Base-by-base conservation (phyloP, 2,888 invertebrate genomes). In the Meandrusa payeni region DNA sequence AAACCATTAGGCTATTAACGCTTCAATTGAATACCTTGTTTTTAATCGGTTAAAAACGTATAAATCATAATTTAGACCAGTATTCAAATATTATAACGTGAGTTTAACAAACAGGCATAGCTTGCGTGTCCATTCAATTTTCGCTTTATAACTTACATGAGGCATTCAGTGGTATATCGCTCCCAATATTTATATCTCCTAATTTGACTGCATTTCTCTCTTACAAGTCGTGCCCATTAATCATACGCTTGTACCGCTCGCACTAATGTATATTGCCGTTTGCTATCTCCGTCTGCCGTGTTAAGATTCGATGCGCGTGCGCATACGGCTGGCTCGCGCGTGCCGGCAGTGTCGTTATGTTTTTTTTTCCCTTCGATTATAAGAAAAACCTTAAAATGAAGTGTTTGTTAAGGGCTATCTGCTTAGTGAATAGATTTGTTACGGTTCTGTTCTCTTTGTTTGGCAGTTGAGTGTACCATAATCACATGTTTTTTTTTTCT, bases 161-260 rank as follows among this genome's bases (percentile, higher is more conserved):
- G 49, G 56, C 59, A 66, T 63, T 63, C 64, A 45, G 47, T 58
- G 59, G 57, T 57, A 57, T 65, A 69, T 70, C 61, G 61, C 55
- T 59, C 54, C 59, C 64, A 56, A 76, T 79, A 76, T 79, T 80
- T 79, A 79, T 76, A 79, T 78, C 77, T 76, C 64, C 75, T 80
- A 83, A 86, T 83, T 85, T 81, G 77, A 81, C 75, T 79, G 72
- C 75, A 80, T 83, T 80, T 82, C 80, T 79, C 63, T 63, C 61
- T 69, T 74, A 59, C 53, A 51, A 59, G 76, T 67, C 74, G 79
- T 69, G 67, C 58, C 62, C 77, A 74, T 82, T 71, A 71, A 77
- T 81, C 74, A 70, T 70, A 72, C 48, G 49, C 10, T 56, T 50
- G 44, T 72, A 74, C 54, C 60, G 12, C 41, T 83, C 57, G 9